phyloP scores from a whole-genome alignment of 2,113 vertebrate genomes.

The Pseudorectes ferrugineus region DNA sequence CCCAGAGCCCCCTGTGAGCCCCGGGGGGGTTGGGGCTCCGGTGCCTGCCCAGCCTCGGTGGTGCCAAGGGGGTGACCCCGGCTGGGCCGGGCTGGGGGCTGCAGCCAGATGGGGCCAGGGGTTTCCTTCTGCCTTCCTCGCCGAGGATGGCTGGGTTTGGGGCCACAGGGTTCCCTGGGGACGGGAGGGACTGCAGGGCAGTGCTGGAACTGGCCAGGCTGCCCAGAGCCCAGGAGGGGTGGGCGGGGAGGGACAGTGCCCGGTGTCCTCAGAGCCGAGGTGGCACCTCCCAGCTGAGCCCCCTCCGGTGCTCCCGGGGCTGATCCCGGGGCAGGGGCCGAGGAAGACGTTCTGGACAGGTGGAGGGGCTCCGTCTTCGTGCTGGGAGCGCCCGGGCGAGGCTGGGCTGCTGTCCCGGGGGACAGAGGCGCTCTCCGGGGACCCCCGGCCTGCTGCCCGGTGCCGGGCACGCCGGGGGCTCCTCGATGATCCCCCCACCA shows the following conservation, averaged over 20 bases:
- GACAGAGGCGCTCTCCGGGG: not conserved
- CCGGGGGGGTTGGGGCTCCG: not conserved
- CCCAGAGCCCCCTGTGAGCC: not conserved
- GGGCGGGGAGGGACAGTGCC: not conserved
- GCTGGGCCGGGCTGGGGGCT: not conserved
- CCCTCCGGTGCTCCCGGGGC: not conserved
- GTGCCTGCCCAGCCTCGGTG: fast-evolving
- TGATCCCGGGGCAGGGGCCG: not conserved
- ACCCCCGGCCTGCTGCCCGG: not conserved
- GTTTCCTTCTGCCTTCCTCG: not conserved
- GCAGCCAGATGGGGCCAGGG: not conserved
- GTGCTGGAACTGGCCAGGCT: not conserved
- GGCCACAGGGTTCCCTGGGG: not conserved
- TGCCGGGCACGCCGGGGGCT: fast-evolving
- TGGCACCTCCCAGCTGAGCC: not conserved
- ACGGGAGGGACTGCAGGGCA: not conserved
- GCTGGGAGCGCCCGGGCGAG: not conserved
- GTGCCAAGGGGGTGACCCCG: not conserved
- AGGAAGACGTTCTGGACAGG: not conserved
- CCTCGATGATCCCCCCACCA: fast-evolving
- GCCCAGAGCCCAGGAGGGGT: not conserved
- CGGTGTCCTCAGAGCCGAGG: not conserved
- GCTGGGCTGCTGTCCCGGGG: fast-evolving
- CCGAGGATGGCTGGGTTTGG: not conserved
- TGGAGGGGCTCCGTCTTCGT: not conserved